A percentile compares a stretch with the other conserved stretches of the same genome.
Conservation (phyloP, 2,113 vertebrate species). For the Lepus europaeus region DNA sequence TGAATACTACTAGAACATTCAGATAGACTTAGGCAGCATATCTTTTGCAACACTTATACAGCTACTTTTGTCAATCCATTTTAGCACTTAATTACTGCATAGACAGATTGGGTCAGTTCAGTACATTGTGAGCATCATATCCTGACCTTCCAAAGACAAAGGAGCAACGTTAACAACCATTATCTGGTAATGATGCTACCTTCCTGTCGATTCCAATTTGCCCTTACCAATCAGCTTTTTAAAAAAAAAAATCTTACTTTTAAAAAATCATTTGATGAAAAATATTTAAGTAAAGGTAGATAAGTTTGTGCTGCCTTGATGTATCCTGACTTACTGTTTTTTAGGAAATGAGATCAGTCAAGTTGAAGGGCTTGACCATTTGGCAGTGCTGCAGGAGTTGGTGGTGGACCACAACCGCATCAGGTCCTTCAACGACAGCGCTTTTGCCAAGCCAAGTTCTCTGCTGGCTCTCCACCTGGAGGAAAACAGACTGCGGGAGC, state of each 20-base stretch:
- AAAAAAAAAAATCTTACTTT: not conserved
- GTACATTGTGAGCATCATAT: not conserved
- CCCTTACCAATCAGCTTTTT: too few relatives aligned
- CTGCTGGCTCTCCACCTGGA: slow-evolving; percentile 90
- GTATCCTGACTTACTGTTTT: slow-evolving; percentile 52
- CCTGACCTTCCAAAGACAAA: slow-evolving; percentile 39
- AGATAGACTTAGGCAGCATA: not conserved
- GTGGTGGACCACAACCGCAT: slow-evolving; percentile 92
- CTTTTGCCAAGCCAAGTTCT: slow-evolving; percentile 87
- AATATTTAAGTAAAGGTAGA: slow-evolving; percentile 33
- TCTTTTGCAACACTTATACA: not conserved
- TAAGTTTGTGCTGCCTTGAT: slow-evolving; percentile 28
- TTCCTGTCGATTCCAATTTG: slow-evolving; percentile 10
- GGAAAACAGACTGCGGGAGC: slow-evolving; percentile 91
- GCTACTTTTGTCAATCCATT: slow-evolving; percentile 32
- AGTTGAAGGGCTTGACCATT: slow-evolving; percentile 92
- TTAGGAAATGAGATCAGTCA: slow-evolving; percentile 93
- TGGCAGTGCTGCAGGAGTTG: slow-evolving; percentile 89
- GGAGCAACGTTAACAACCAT: slow-evolving; percentile 43
- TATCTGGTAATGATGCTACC: not conserved
- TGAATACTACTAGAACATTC: not conserved
- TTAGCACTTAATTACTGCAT: not conserved
- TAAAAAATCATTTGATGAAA: not conserved
- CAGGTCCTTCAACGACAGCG: slow-evolving; percentile 88
- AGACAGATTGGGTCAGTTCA: not conserved